Percentiles rank a stretch among this genome's conserved stretches.
phyloP scores from a whole-genome alignment of 2,888 invertebrate species.

The Caprella mutica region DNA sequence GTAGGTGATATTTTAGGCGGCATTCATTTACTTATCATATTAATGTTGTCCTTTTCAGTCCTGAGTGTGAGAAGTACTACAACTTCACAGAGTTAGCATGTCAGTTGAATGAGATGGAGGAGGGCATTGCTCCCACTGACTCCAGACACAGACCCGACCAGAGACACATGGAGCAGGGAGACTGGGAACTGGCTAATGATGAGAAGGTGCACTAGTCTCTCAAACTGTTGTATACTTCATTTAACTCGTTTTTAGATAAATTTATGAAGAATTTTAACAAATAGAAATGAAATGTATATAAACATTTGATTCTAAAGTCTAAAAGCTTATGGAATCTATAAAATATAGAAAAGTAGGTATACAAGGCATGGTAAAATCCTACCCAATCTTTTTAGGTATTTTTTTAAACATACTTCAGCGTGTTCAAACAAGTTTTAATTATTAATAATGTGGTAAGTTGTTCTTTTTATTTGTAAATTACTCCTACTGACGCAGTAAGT shows the following conservation, averaged over 20 bases:
- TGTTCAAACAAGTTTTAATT: too few relatives aligned
- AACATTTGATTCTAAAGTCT: neutral
- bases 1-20: too few relatives aligned
- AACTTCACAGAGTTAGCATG: conserved; percentile 89
- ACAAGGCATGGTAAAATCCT: too few relatives aligned
- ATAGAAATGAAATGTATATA: neutral
- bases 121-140: conserved; percentile 88
- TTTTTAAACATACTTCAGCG: too few relatives aligned
- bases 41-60: conserved; percentile 41
- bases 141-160: conserved; percentile 88
- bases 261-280: neutral
- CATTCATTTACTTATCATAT: neutral
- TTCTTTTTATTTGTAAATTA: too few relatives aligned
- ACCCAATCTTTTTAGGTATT: too few relatives aligned
- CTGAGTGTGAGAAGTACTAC: conserved; percentile 65
- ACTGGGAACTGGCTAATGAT: conserved; percentile 79
- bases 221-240: neutral
- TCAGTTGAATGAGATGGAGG: conserved; percentile 90
- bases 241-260: neutral
- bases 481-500: too few relatives aligned
- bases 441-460: too few relatives aligned
- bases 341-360: too few relatives aligned
- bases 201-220: too few relatives aligned
- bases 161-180: conserved; percentile 88
- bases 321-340: too few relatives aligned